Base-by-base conservation (phyloP, 2,797 vertebrate genomes). In the Acanthurus lineatus region DNA sequence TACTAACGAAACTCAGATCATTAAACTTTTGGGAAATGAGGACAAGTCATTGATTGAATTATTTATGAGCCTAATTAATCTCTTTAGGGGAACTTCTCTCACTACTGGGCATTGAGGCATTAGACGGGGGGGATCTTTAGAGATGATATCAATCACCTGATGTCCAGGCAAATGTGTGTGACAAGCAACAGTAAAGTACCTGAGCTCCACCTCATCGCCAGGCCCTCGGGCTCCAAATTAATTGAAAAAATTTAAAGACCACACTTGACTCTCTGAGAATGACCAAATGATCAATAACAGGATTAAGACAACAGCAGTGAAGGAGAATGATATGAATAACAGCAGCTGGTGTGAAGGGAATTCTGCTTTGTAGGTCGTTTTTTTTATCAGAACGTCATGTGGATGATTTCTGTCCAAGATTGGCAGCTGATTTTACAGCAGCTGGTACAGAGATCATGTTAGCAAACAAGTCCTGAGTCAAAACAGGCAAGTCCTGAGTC, bases 41-140 rank as follows among this genome's bases (percentile, higher is more conserved):
- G 88, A 92, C 86, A 86, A 81, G 90, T 77, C 88, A 91, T 92
- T 92, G 92, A 95, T 94, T 94, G 69, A 84, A 88, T 88, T 88
- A 87, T 95, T 92, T 94, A 95, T 90, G 90, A 82, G 86, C 58
- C 83, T 91, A 93, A 94, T 95, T 93, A 91, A 94, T 95, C 91
- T 89, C 73, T 80, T 71, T 60, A 79, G 79, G 81, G 89, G 88
- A 81, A 83, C 75, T 77, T 87, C 69, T 87, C 83, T 77, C 75
- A 73, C 79, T 47, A 58, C 35, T 28, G 79, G 89, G 78, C 86
- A 77, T 73, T 84, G 88, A 90, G 79, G 90, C 84, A 84, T 69
- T 25, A 25, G 25, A 3, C 3, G 25, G 25, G 25, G 64, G 71
- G 84, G 68, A 74, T 92, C 87, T 88, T 88, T 72, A 70, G 89